phyloP scores from a whole-genome alignment of 1,140 invertebrate species.

The Leptoteleia sp. region DNA sequence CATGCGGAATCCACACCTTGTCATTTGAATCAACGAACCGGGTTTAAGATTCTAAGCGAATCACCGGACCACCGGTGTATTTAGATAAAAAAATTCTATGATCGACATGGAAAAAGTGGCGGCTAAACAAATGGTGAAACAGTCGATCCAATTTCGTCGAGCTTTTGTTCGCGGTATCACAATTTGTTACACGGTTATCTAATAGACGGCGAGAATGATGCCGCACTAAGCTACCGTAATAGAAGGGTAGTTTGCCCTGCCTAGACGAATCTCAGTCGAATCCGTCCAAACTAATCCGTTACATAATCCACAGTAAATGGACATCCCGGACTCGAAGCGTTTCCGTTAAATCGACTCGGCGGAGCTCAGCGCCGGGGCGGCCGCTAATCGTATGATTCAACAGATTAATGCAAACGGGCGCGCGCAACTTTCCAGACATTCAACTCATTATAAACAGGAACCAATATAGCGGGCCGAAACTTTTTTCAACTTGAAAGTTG shows the following conservation, averaged over 20 bases:
- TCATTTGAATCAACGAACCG: too few species aligned
- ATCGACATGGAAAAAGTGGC: neutral
- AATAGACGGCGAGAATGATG: conserved; percentile 57
- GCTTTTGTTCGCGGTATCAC: conserved; percentile 45
- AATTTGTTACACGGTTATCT: conserved; percentile 60
- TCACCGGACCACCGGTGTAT: too few species aligned
- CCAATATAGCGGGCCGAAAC: conserved; percentile 41
- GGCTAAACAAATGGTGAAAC: conserved; percentile 25
- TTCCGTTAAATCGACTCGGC: conserved; percentile 68
- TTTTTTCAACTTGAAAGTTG: conserved; percentile 53
- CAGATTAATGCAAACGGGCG: conserved; percentile 67
- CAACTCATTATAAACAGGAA: conserved; percentile 67
- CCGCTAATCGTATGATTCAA: conserved; percentile 67
- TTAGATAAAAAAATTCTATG: neutral
- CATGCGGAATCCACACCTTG: too few species aligned
- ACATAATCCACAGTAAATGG: conserved; percentile 67
- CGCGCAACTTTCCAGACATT: conserved; percentile 67
- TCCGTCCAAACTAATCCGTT: conserved; percentile 64
- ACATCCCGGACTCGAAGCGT: conserved; percentile 58
- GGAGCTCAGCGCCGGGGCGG: conserved; percentile 34
- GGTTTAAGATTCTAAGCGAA: too few species aligned
- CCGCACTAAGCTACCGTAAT: conserved; percentile 59
- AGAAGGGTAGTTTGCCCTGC: conserved; percentile 54
- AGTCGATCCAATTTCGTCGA: conserved; percentile 32
- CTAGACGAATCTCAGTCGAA: conserved; percentile 54